Conservation (phyloP, 2,113 vertebrate genomes). For the Cyprinodon brontotheroides region DNA sequence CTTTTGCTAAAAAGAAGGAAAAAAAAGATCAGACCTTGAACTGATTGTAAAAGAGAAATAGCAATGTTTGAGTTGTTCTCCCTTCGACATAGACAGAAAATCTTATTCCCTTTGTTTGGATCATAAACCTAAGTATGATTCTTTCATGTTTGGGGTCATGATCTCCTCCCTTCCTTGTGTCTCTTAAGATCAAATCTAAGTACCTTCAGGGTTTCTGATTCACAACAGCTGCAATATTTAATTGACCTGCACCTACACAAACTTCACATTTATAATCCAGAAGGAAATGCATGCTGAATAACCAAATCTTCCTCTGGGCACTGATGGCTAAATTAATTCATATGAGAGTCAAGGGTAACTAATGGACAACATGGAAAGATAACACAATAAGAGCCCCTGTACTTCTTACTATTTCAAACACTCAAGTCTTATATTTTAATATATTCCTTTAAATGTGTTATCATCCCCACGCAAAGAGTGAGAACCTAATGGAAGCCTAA, state of each 20-base stretch:
- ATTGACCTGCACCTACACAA: slow-evolving; percentile 47
- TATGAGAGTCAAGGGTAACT: slow-evolving; percentile 69
- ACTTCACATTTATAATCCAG: slow-evolving; percentile 27
- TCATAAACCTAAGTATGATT: slow-evolving; percentile 8
- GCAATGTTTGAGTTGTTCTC: slow-evolving; percentile 31
- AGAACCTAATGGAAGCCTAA: slow-evolving; percentile 68
- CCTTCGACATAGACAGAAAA: slow-evolving; percentile 16
- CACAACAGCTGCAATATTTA: slow-evolving; percentile 18
- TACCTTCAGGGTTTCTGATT: slow-evolving; percentile 10
- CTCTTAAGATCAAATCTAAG: slow-evolving; percentile 27
- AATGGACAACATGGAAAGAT: slow-evolving; percentile 51
- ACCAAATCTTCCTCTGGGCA: slow-evolving; percentile 20
- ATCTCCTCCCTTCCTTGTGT: neutral
- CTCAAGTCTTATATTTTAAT: slow-evolving; percentile 56
- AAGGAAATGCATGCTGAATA: slow-evolving; percentile 40
- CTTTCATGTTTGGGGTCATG: neutral
- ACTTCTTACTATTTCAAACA: slow-evolving; percentile 46
- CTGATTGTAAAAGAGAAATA: slow-evolving; percentile 56
- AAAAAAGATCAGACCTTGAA: slow-evolving; percentile 40
- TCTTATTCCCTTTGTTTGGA: slow-evolving; percentile 20
- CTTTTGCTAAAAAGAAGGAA: slow-evolving; percentile 8
- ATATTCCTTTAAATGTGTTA: slow-evolving; percentile 51
- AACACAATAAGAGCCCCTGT: slow-evolving; percentile 44
- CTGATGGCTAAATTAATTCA: slow-evolving; percentile 64
- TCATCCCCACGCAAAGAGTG: slow-evolving; percentile 39